Base-by-base conservation (phyloP, 1,140 invertebrate genomes). In the Andricus grossulariae region DNA sequence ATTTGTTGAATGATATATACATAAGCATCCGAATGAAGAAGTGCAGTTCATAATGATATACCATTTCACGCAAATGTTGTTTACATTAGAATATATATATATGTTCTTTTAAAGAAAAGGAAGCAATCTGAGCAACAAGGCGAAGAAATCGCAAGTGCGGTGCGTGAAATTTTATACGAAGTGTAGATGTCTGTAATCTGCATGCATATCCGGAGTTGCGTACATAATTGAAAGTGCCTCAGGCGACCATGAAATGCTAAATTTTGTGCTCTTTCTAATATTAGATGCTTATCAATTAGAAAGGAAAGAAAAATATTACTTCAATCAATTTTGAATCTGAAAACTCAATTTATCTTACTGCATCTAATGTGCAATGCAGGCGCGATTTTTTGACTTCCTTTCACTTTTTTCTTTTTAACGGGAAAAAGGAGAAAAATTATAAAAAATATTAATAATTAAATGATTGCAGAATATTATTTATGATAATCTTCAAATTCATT, bases 161-260 rank as follows among this genome's bases (percentile, higher is more conserved):
- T 66, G 60, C 60, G 60, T 66, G 60, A 66, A 66, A 39, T 66
- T 66, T 66, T 66, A 66, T 66, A 11, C 39, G 39, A 45, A 7
- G 25, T 66, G 60, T 32, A 66, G 39, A 66, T 66, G 16, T 12
- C 15, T 10, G 60, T 66, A 66, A 66, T 66, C 60, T 66, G 16
- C 25, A 66, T 66, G 60, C 32, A 66, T 66, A 39, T 45, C 60
- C 60, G 60, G 15, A 13, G 60, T 60, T 60, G 57, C 21, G 57
- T 32, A 60, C 25, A 15, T 32, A 66, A 66, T 39, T 66, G 60
- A 66, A 66, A 66, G 60, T 66, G 52, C 39, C 39, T 54, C n/a
- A 19, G 18, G 8, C 52, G 11, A 54, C 11, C 52, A 19, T n/a
- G 10, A 54, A 54, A n/a, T 54, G 52, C 7, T 10, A 18, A 54